Percentiles rank a stretch among this genome's conserved stretches.
Evolutionary conservation across 2,797 vertebrate genomes (phyloP).

Genomic region (Acanthis flammea): DNA sequence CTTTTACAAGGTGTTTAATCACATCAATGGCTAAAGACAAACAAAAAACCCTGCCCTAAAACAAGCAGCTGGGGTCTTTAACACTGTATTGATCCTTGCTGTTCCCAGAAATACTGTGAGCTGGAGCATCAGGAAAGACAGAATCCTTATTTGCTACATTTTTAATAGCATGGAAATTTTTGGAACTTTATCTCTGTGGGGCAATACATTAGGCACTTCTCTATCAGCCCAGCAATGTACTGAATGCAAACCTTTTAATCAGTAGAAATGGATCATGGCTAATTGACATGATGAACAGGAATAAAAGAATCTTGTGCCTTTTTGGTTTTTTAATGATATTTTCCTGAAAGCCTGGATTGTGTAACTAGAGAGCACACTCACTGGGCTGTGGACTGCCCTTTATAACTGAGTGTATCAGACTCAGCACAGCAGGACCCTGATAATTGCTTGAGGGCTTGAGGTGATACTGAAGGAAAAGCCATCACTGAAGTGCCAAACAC

Average conservation of each 20-base stretch:
- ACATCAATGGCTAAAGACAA: neutral
- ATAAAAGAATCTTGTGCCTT: neutral
- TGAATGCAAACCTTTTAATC: neutral
- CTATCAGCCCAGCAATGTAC: neutral
- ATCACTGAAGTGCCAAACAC: constrained; percentile 27
- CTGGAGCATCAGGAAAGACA: neutral
- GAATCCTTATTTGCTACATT: neutral
- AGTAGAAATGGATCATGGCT: neutral
- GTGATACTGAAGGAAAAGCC: constrained; percentile 14
- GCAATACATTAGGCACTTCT: neutral
- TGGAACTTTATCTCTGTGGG: neutral
- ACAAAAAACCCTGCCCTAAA: neutral
- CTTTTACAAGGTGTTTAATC: neutral
- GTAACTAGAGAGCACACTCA: neutral
- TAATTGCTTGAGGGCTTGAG: constrained; percentile 44
- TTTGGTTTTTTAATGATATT: neutral
- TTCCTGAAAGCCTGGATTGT: neutral
- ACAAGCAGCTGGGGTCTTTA: neutral
- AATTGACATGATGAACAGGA: neutral
- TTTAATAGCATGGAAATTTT: neutral
- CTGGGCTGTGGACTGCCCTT: neutral
- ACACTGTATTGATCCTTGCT: rapidly evolving
- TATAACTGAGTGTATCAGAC: neutral
- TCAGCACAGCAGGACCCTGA: constrained; percentile 14
- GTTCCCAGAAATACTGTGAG: neutral